These are phyloP conservation scores for Simalia tracyae DNA, from an alignment of 2,797 vertebrate species.

Conservation along the genomic window DNA sequence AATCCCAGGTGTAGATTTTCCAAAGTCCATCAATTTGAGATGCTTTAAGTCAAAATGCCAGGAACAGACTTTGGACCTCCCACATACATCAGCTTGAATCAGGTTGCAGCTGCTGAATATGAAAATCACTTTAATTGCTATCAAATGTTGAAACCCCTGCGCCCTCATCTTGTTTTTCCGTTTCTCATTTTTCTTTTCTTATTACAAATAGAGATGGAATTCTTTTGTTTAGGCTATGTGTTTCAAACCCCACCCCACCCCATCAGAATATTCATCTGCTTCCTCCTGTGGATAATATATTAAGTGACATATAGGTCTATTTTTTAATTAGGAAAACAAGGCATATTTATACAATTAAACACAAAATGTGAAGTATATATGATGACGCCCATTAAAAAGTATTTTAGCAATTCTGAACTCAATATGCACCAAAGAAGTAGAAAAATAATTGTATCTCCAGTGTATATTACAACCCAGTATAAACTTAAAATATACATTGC, in stretches of 20 bases:
- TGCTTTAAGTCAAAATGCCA: background rate
- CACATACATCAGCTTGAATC: constrained; percentile 1
- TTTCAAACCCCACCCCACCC: constrained; percentile 41
- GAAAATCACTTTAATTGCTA: constrained; percentile 50
- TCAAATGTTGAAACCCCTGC: constrained; percentile 47
- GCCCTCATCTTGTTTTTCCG: constrained; percentile 57
- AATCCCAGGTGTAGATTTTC: background rate
- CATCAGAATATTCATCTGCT: constrained; percentile 69
- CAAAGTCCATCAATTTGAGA: background rate
- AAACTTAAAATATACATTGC: background rate
- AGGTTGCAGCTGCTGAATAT: background rate
- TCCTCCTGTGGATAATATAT: constrained; percentile 63
- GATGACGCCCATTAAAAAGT: background rate
- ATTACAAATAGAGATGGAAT: constrained; percentile 64
- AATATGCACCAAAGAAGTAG: background rate
- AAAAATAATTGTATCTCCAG: background rate
- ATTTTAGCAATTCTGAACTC: constrained; percentile 3
- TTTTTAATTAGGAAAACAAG: constrained; percentile 54
- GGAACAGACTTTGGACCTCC: background rate
- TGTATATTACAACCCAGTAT: background rate
- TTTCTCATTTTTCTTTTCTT: constrained; percentile 64
- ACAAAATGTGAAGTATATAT: constrained; percentile 36
- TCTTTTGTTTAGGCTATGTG: constrained; percentile 74
- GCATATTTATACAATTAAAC: constrained; percentile 69
- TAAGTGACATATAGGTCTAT: constrained; percentile 70